Percentiles rank a stretch among this genome's conserved stretches.
These are phyloP conservation scores for Colletes latitarsis DNA, from an alignment of 1,140 invertebrate genomes.

Conservation along the genomic window DNA sequence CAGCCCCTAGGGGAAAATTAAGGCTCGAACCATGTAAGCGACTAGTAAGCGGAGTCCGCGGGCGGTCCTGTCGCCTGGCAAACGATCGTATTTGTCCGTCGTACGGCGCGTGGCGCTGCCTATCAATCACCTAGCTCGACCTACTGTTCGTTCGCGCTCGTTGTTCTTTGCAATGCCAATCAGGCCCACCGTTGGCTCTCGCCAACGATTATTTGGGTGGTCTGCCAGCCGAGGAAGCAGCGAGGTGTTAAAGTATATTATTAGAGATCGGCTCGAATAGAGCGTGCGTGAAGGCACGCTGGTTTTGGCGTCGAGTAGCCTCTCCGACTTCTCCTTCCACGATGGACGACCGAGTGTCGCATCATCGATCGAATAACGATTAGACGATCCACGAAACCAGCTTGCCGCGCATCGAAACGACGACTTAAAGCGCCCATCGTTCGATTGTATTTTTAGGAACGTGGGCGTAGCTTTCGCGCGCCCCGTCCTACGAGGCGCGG, in stretches of 20 bases:
- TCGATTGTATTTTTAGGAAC: not conserved
- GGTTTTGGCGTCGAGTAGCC: slow-evolving; percentile 42
- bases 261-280: slow-evolving; percentile 61
- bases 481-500: too few relatives aligned
- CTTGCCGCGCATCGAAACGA: slow-evolving; percentile 34
- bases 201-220: slow-evolving; percentile 64
- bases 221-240: slow-evolving; percentile 48
- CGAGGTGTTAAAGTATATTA: slow-evolving; percentile 70
- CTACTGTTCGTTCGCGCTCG: slow-evolving; percentile 44
- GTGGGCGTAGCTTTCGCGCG: not conserved
- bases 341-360: slow-evolving; percentile 23
- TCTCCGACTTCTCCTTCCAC: slow-evolving; percentile 7
- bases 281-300: slow-evolving; percentile 53
- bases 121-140: slow-evolving; percentile 71
- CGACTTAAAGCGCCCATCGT: slow-evolving; percentile 30
- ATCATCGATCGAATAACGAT: slow-evolving; percentile 53
- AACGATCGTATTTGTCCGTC: slow-evolving; percentile 56
- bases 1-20: not conserved
- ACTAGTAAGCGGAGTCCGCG: slow-evolving; percentile 13
- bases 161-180: slow-evolving; percentile 62
- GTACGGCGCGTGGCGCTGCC: slow-evolving; percentile 68
- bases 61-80: slow-evolving; percentile 62
- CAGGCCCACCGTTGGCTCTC: slow-evolving; percentile 25
- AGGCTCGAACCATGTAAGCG: not conserved
- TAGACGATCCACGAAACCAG: slow-evolving; percentile 31